Conservation (phyloP, 2,113 vertebrate species). For the Bettongia penicillata region DNA sequence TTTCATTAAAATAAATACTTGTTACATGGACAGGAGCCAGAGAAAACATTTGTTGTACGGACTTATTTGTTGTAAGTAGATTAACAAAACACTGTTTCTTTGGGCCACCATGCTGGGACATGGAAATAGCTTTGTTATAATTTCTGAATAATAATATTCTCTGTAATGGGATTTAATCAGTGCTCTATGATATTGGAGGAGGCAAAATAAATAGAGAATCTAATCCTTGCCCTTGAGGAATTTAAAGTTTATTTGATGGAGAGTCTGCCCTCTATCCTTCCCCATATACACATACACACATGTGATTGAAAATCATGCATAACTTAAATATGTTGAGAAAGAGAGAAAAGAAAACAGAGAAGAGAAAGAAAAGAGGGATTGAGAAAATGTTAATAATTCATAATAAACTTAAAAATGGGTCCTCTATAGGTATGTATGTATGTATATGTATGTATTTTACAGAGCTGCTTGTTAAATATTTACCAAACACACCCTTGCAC, state of each 20-base stretch:
- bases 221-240: conserved; percentile 18
- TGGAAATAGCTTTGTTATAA: conserved; percentile 15
- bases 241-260: background rate
- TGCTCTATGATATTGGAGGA: background rate
- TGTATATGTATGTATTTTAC: background rate
- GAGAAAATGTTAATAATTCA: background rate
- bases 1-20: background rate
- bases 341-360: background rate
- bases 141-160: conserved; percentile 27
- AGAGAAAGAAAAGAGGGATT: background rate
- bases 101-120: conserved; percentile 11
- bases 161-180: conserved; percentile 24
- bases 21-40: conserved; percentile 3
- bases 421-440: background rate
- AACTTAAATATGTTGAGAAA: background rate
- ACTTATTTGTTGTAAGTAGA: background rate
- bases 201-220: background rate
- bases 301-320: background rate
- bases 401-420: background rate
- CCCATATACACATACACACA: background rate
- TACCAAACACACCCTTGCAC: background rate
- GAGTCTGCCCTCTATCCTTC: background rate
- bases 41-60: conserved; percentile 2
- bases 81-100: conserved; percentile 12
- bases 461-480: background rate